A percentile compares a stretch with the other conserved stretches of the same genome.
These are phyloP conservation scores for Opisthograptis luteolata DNA, from an alignment of 2,888 invertebrate genomes.

Conservation along the genomic window DNA sequence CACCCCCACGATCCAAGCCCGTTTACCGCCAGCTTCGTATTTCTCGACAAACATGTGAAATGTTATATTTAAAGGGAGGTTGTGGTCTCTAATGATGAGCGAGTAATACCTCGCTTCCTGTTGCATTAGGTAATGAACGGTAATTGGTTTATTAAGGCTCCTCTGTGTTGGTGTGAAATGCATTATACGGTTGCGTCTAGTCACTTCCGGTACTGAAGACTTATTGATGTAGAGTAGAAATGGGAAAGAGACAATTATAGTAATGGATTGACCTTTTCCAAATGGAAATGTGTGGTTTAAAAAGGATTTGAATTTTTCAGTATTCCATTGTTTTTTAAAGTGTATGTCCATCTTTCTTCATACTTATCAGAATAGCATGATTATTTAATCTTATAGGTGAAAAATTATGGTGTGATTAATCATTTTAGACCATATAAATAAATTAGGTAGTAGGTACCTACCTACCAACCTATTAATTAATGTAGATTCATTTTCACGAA, in stretches of 20 bases:
- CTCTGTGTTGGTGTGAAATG: slow-evolving; percentile 68
- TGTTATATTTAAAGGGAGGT: slow-evolving; percentile 69
- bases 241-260: slow-evolving; percentile 25
- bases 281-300: background rate
- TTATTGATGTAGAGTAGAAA: slow-evolving; percentile 27
- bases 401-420: too few species aligned
- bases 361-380: too few species aligned
- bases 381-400: too few species aligned
- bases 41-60: slow-evolving; percentile 65
- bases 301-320: too few species aligned
- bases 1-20: slow-evolving; percentile 39
- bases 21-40: slow-evolving; percentile 49
- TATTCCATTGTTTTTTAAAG: too few species aligned
- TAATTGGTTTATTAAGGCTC: slow-evolving; percentile 78
- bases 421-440: too few species aligned
- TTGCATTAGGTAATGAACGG: slow-evolving; percentile 77
- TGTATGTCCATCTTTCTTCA: too few species aligned
- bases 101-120: slow-evolving; percentile 78
- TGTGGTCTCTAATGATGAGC: slow-evolving; percentile 78
- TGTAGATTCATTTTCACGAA: too few species aligned
- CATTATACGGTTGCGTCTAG: slow-evolving; percentile 58
- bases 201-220: slow-evolving; percentile 49
- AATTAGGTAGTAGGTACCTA: too few species aligned
- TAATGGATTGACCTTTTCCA: slow-evolving; percentile 14
- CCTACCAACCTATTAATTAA: too few species aligned